Evolutionary conservation across 2,888 invertebrate genomes (phyloP), one percentile per base, ranked within the genome.

Genomic region (Ellobium chinense): DNA sequence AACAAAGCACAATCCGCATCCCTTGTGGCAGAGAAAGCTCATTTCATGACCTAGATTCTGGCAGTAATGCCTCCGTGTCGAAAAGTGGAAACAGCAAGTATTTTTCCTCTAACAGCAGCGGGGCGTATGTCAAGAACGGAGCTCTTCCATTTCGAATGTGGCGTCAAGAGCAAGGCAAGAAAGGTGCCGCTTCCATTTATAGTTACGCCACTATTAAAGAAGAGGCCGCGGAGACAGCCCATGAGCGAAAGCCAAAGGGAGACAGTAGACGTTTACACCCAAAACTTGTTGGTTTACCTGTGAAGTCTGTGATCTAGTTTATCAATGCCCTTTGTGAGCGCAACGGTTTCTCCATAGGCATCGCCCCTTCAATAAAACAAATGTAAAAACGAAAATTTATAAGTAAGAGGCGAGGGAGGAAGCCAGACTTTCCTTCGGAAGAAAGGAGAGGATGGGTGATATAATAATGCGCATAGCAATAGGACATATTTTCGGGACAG

Each of bases 21-120:
- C 69, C 69, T 4, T 69, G 69, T 24, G 69, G 69, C n/a, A 14
- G 69, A 18, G 69, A 69, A 34, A 34, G 27, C 12, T 69, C 69
- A 36, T 69, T 69, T 39, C 21, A 69, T 7, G 34, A 21, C 29
- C 18, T 18, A 5, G 7, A 18, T 27, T 14, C 18, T 27, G 34
- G 9, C 46, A 46, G 46, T 12, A 12, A 12, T 7, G 46, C 46
- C 46, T 12, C 18, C 18, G 9, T 18, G 9, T 7, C 7, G 18
- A 46, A 46, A 18, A 46, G 46, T 46, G 7, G 18, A 7, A 46
- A 7, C 7, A 46, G 18, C 18, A 46, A 46, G 9, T 46, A 46
- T 18, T 12, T 12, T 12, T 27, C 21, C 5, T 60, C 7, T 5
- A 60, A 21, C 7, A 7, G n/a, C 34, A 65, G 31, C 9, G 34